Evolutionary conservation across 2,888 invertebrate species (phyloP).

Genomic region (Eilema griseolum): DNA sequence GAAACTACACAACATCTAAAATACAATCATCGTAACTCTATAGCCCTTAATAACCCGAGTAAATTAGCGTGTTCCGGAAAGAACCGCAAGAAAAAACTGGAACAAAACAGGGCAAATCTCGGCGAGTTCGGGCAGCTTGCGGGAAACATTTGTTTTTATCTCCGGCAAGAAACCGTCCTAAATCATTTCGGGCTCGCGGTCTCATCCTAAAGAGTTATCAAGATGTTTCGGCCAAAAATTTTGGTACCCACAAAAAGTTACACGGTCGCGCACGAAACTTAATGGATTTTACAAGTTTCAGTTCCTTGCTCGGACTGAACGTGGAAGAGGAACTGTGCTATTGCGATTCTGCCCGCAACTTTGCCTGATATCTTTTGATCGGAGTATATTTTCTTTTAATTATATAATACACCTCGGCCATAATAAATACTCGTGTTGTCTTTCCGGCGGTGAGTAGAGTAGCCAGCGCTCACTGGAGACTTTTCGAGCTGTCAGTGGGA

Average conservation of each 20-base stretch:
- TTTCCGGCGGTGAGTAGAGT: no score
- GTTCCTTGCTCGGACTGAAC: slow-evolving; percentile 6
- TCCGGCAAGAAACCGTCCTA: slow-evolving; percentile 54
- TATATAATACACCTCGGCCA: no score
- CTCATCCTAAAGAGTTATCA: slow-evolving; percentile 63
- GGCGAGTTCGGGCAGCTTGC: slow-evolving; percentile 23
- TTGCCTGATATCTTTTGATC: no score
- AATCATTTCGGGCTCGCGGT: slow-evolving; percentile 54
- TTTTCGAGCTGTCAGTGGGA: no score
- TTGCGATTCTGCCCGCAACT: background rate
- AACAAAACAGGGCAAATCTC: slow-evolving; percentile 18
- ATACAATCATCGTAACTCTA: background rate
- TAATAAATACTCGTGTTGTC: no score
- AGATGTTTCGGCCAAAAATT: slow-evolving; percentile 53
- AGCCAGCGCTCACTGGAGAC: no score
- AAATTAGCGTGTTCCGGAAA: slow-evolving; percentile 19
- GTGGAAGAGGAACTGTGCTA: slow-evolving; percentile 12
- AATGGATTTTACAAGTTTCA: slow-evolving; percentile 37
- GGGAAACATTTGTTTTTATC: slow-evolving; percentile 52
- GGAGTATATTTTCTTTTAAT: no score
- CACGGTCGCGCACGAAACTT: slow-evolving; percentile 30
- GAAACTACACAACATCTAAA: slow-evolving; percentile 7
- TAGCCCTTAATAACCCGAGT: no score
- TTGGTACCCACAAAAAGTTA: slow-evolving; percentile 43
- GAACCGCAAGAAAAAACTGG: slow-evolving; percentile 15